Percentiles rank a stretch among this genome's conserved stretches.
Evolutionary conservation across 2,888 invertebrate genomes (phyloP).

Genomic region (Nebria salina): DNA sequence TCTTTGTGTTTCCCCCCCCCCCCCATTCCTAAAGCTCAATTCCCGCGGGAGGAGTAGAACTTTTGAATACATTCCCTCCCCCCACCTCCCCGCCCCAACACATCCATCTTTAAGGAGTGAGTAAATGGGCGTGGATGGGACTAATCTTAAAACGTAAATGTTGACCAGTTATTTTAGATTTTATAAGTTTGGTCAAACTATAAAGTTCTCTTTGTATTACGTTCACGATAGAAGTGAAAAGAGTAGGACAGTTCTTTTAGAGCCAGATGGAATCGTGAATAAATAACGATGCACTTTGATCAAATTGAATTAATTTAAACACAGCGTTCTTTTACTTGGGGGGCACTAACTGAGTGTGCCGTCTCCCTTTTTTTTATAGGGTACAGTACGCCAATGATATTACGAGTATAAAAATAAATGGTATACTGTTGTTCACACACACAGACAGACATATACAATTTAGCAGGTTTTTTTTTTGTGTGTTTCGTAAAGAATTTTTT

Average conservation of each 20-base stretch:
- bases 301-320: slow-evolving; percentile 44
- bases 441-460: no score
- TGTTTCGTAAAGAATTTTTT: not conserved
- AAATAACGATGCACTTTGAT: slow-evolving; percentile 41
- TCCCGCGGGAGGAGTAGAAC: no score
- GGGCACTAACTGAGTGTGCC: not conserved
- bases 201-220: no score
- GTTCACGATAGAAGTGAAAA: not conserved
- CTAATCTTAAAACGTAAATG: no score
- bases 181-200: no score
- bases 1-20: no score
- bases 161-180: no score
- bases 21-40: no score
- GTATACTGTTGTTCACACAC: not conserved
- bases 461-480: not conserved
- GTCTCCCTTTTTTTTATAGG: not conserved
- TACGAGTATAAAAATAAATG: not conserved
- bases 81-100: no score
- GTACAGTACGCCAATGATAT: not conserved
- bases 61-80: no score
- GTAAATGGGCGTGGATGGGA: no score
- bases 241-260: not conserved
- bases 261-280: slow-evolving; percentile 18
- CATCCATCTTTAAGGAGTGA: no score
- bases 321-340: slow-evolving; percentile 38